These are phyloP conservation scores for Pseudococcus longispinus DNA, from an alignment of 2,888 invertebrate genomes.

Conservation along the genomic window DNA sequence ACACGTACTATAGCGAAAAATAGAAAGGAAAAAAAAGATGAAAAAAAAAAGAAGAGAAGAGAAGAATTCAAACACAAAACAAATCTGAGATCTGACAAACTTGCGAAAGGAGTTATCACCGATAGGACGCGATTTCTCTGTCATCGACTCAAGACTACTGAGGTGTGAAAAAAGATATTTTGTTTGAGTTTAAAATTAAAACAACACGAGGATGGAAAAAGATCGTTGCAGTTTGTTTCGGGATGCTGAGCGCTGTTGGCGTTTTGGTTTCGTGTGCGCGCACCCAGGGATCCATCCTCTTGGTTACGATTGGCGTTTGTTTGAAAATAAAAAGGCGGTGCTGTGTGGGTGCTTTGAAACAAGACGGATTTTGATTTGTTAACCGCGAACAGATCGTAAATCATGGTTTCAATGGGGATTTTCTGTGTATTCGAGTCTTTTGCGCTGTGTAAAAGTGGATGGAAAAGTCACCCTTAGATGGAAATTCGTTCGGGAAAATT, in stretches of 20 bases:
- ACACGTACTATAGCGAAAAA: neutral
- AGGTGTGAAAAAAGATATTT: slow-evolving; percentile 57
- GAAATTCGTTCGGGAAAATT: neutral
- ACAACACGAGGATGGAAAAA: slow-evolving; percentile 1
- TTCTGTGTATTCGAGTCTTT: neutral
- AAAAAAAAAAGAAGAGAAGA: neutral
- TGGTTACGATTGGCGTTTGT: neutral
- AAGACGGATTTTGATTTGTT: neutral
- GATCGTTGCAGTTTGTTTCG: neutral
- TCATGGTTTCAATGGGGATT: neutral
- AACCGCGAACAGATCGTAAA: neutral
- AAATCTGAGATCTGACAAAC: slow-evolving; percentile 50
- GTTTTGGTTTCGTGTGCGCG: neutral
- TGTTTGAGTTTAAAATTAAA: slow-evolving; percentile 55
- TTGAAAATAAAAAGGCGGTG: neutral
- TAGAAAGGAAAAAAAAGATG: neutral
- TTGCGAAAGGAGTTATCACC: slow-evolving; percentile 55
- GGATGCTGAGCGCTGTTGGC: neutral
- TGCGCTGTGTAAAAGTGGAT: neutral
- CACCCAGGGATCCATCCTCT: slow-evolving; percentile 23
- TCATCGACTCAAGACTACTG: slow-evolving; percentile 51
- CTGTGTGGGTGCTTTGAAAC: neutral
- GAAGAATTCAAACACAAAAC: slow-evolving; percentile 43
- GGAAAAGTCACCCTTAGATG: neutral
- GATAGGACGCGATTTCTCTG: slow-evolving; percentile 55